Base-by-base conservation (phyloP, 1,140 invertebrate genomes). In the Rhopalosiphum maidis region DNA sequence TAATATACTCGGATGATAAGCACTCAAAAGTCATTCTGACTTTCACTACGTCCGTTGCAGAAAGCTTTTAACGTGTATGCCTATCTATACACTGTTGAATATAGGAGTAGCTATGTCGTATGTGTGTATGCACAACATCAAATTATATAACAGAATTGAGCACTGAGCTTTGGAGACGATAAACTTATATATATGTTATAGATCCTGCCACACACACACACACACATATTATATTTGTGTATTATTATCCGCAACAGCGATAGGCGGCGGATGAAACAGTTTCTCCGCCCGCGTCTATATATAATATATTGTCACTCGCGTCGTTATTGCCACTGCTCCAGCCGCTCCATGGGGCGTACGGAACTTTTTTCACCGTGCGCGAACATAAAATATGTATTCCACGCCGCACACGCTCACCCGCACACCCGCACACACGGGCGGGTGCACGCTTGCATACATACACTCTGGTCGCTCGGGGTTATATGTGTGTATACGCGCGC, bases 301-400 rank as follows among this genome's bases (percentile, higher is more conserved):
- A 22, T 83, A 1, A 8, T 37, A 41, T 85, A 41, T 43, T 46
- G 7, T 54, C n/a, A 7, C 46, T 21, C 15, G 46, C 83, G 46
- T 22, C 87, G 87, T 35, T 8, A 18, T 88, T 37, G 46, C 30
- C 46, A 9, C 86, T 21, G 87, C n/a, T 77, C 30, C 87, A 35
- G 46, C 46, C 46, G 11, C 11, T 5, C 46, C 46, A 0, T 11
- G 6, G 48, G 46, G 30, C 86, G 86, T 23, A 48, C 87, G 48
- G 23, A 46, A 46, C 43, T 89, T 54, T 54, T 54, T 30, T 89
- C 48, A 8, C 35, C 48, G 88, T 11, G 88, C 37, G 22, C 51
- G 88, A 23, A 30, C 30, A 90, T 60, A 90, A 90, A 60, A 90
- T 77, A 77, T 90, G 89, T 90, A 90, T 90, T 68, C 41, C 60